Conservation (phyloP, 2,113 vertebrate species). For the Butorides virescens region DNA sequence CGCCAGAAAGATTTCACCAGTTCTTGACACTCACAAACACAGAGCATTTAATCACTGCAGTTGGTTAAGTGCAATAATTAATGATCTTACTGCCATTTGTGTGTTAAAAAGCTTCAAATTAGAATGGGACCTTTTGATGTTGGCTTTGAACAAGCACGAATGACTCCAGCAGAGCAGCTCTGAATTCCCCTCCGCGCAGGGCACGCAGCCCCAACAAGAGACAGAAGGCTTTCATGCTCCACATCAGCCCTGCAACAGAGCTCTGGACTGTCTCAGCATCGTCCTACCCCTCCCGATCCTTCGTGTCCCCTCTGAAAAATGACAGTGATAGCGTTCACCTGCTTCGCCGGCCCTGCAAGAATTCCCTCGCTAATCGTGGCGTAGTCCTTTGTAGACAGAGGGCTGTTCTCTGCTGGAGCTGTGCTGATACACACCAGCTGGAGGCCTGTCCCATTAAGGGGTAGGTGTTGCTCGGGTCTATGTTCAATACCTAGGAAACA, state of each 20-base stretch:
- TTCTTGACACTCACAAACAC: not conserved
- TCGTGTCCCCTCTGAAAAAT: not conserved
- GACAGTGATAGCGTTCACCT: conserved; percentile 3
- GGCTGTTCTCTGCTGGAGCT: not conserved
- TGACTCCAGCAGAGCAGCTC: conserved; percentile 21
- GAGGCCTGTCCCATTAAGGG: conserved; percentile 7
- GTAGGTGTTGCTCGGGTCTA: conserved; percentile 15
- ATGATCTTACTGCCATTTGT: not conserved
- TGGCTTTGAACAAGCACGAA: not conserved
- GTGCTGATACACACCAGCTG: conserved; percentile 12
- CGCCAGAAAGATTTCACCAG: not conserved
- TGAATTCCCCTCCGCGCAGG: not conserved
- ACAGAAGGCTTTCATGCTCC: not conserved
- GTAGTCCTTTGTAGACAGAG: not conserved
- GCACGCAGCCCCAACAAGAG: not conserved
- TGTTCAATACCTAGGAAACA: conserved; percentile 14
- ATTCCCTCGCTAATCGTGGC: not conserved
- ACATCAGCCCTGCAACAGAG: not conserved
- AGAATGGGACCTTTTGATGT: conserved; percentile 26
- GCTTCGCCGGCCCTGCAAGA: not conserved
- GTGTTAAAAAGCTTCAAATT: not conserved
- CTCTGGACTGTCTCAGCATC: not conserved
- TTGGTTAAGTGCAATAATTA: conserved; percentile 14
- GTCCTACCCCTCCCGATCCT: not conserved
- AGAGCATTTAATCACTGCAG: not conserved